Evolutionary conservation across 2,113 vertebrate species (phyloP), one percentile per base, ranked within the genome.

Genomic region (Phalacrocorax carbo): DNA sequence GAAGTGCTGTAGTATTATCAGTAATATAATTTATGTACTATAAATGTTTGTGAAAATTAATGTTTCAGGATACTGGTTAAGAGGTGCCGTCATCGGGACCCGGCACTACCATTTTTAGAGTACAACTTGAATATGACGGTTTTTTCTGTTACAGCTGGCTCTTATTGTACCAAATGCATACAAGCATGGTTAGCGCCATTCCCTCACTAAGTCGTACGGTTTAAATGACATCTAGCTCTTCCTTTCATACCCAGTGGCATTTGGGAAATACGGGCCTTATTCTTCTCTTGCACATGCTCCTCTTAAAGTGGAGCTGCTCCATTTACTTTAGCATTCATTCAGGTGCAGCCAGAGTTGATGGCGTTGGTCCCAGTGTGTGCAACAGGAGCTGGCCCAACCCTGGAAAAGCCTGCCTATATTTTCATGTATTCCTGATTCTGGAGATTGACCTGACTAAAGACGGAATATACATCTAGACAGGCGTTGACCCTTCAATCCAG

Each of bases 81-180:
- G 29, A 73, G 40, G 15, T 15, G 49, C 23, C 34, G 18, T 57
- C 40, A 21, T 61, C 66, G 51, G 0, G 0, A 42, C 21, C 6
- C 46, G 52, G 13, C 11, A 12, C 32, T 79, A 38, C 8, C 3
- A 20, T 81, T 85, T 64, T 68, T 54, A 23, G 5, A 30, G 19
- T 48, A 54, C 23, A 72, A 44, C 32, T 32, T 40, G 40, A 65
- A 36, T 68, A 64, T 55, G 6, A 25, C 16, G 3, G 0, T 3
- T 42, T 68, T 69, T 82, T 30, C 11, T 82, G 1, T 86, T 52
- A 80, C 92, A 86, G 9, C 36, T 90, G n/a, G 5, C 13, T 70
- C 3, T 55, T 40, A 19, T 2, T 75, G 14, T 48, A 61, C 46
- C 22, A 81, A 52, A 58, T 49, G 36, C 36, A 13, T 52, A 14